Conservation (phyloP, 1,140 invertebrate species). For the Drosophila willistoni region DNA sequence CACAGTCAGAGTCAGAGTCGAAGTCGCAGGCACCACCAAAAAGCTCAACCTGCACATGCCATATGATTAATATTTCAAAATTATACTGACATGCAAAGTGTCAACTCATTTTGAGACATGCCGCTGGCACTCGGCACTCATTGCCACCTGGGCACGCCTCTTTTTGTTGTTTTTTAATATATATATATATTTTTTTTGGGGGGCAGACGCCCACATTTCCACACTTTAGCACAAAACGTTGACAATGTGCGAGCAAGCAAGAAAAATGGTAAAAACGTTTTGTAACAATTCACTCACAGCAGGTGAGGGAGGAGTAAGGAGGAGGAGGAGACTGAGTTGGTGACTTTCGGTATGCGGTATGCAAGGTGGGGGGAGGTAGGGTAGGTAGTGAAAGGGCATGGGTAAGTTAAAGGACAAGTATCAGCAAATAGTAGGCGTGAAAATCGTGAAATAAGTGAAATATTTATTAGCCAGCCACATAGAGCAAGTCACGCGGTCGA, state of each 20-base stretch:
- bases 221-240: constrained; percentile 63
- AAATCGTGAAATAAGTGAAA: constrained; percentile 78
- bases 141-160: constrained; percentile 47
- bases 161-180: neutral
- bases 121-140: constrained; percentile 38
- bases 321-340: neutral
- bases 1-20: constrained; percentile 19
- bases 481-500: constrained; percentile 64
- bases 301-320: constrained; percentile 3
- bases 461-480: constrained; percentile 75
- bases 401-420: constrained; percentile 21
- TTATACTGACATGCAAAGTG: constrained; percentile 80
- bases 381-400: constrained; percentile 2
- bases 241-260: constrained; percentile 57
- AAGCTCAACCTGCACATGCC: constrained; percentile 50
- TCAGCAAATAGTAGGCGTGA: constrained; percentile 68
- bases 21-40: constrained; percentile 51
- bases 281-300: constrained; percentile 71
- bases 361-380: neutral
- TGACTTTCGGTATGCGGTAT: neutral
- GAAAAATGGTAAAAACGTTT: constrained; percentile 77
- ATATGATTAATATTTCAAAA: constrained; percentile 81
- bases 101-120: constrained; percentile 72
- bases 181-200: neutral
- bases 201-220: constrained; percentile 45